Conservation (phyloP, 1,140 invertebrate species). For the Trichonephila clavipes region DNA sequence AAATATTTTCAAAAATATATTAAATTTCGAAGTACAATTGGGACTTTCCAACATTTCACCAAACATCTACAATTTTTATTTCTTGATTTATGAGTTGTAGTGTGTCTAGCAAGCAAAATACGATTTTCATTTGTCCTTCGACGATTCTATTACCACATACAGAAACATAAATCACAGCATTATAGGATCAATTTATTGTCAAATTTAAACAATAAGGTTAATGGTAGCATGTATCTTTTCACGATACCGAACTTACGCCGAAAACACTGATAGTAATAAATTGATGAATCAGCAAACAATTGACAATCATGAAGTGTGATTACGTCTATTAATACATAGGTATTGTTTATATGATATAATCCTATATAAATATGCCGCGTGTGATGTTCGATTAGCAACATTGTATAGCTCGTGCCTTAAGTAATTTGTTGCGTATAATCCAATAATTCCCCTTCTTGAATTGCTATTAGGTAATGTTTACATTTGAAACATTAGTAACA, state of each 20-base stretch:
- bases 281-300: neutral
- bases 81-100: too few relatives aligned
- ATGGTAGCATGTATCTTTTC: neutral
- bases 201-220: slow-evolving; percentile 10
- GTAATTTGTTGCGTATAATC: neutral
- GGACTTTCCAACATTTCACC: too few relatives aligned
- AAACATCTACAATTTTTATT: too few relatives aligned
- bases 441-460: neutral
- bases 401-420: neutral
- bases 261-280: neutral
- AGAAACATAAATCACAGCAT: too few relatives aligned
- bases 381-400: neutral
- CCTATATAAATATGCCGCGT: neutral
- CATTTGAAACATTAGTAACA: neutral
- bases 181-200: neutral
- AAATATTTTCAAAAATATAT: too few relatives aligned
- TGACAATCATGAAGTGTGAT: neutral
- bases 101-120: too few relatives aligned
- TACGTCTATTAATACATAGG: slow-evolving; percentile 14
- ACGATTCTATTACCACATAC: too few relatives aligned
- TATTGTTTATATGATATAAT: neutral
- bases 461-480: neutral
- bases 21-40: too few relatives aligned
- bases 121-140: too few relatives aligned
- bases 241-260: neutral